phyloP scores from a whole-genome alignment of 2,797 vertebrate species.

The Chromobotia macracanthus region DNA sequence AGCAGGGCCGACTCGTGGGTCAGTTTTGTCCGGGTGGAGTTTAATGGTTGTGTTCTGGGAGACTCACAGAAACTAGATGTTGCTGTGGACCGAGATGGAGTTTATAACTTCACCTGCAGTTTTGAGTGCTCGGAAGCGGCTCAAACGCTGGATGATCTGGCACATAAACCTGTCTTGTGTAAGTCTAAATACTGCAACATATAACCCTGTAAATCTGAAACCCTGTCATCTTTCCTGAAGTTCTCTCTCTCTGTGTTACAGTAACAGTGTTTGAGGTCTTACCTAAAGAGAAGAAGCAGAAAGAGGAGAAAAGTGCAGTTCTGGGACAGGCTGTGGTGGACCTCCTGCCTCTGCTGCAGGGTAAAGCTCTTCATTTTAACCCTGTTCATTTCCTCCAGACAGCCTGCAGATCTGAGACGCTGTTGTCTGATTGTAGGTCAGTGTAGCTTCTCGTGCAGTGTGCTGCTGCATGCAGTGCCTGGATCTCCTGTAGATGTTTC shows the following conservation, averaged over 20 bases:
- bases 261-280: conserved; percentile 85
- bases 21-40: conserved; percentile 80
- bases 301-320: conserved; percentile 74
- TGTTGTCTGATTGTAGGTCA: conserved; percentile 74
- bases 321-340: conserved; percentile 76
- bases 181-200: conserved; percentile 33
- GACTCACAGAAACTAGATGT: conserved; percentile 77
- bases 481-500: conserved; percentile 67
- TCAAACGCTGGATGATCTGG: conserved; percentile 76
- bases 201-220: too few species aligned
- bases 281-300: conserved; percentile 86
- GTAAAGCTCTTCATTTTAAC: conserved; percentile 66
- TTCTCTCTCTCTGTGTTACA: too few species aligned
- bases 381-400: background rate
- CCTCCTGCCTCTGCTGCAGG: conserved; percentile 87
- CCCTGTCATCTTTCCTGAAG: too few species aligned
- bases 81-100: conserved; percentile 67
- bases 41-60: conserved; percentile 77
- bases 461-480: conserved; percentile 74
- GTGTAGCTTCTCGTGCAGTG: conserved; percentile 71
- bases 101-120: conserved; percentile 81
- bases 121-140: conserved; percentile 73
- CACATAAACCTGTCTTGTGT: conserved; percentile 80
- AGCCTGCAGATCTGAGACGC: background rate
- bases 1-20: conserved; percentile 71